phyloP scores from a whole-genome alignment of 2,888 invertebrate genomes.

The Strigamia crassipes region DNA sequence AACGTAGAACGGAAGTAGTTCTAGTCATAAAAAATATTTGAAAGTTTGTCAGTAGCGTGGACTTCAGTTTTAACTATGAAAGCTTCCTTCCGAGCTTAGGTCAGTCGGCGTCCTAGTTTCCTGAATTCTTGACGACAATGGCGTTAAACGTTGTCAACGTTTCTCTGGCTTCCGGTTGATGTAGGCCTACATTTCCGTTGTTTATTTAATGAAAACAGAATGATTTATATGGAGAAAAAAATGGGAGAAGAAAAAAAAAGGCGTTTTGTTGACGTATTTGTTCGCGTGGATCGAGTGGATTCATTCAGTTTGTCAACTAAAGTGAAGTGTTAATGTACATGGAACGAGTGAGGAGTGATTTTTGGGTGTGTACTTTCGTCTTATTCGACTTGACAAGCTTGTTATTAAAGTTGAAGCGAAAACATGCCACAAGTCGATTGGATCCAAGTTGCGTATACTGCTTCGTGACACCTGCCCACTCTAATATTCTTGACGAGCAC shows the following conservation, averaged over 20 bases:
- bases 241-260: background rate
- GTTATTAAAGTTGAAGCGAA: constrained; percentile 25
- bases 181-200: background rate
- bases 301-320: background rate
- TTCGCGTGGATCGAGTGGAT: background rate
- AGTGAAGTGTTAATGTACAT: constrained; percentile 12
- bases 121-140: background rate
- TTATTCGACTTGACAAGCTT: constrained; percentile 36
- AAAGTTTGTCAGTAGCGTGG: background rate
- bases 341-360: background rate
- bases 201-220: no score
- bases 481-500: constrained; percentile 14
- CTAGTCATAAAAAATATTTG: no score
- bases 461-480: constrained; percentile 14
- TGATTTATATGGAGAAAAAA: no score
- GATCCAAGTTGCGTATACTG: constrained; percentile 2
- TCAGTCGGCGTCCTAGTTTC: constrained; percentile 7
- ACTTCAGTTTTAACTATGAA: background rate
- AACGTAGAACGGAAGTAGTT: no score
- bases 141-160: background rate
- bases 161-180: background rate
- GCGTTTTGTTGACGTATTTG: background rate
- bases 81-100: constrained; percentile 10
- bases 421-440: constrained; percentile 27
- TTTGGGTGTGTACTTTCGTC: constrained; percentile 2